Evolutionary conservation across 2,888 invertebrate species (phyloP).

Genomic region (Pollenia amentaria): DNA sequence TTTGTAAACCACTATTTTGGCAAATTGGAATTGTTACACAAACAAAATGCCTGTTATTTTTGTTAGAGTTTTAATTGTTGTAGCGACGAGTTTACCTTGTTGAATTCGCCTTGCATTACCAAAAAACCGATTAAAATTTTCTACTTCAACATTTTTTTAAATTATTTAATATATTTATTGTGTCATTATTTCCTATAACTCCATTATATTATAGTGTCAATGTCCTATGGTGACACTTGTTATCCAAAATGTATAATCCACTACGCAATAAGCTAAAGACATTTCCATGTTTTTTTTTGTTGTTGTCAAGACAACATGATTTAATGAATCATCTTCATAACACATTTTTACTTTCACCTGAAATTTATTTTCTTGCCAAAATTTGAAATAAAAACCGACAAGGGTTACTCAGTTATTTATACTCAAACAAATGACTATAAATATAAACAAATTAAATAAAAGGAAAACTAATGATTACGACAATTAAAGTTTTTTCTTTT

Average conservation of each 20-base stretch:
- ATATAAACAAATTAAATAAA: constrained; percentile 50
- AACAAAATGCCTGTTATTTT: too few species aligned
- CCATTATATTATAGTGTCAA: background rate
- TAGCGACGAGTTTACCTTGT: too few species aligned
- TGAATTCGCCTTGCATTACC: too few species aligned
- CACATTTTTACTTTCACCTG: constrained; percentile 49
- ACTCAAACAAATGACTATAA: constrained; percentile 8
- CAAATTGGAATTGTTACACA: too few species aligned
- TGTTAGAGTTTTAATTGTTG: too few species aligned
- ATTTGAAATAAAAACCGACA: constrained; percentile 26
- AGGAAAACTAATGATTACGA: constrained; percentile 44
- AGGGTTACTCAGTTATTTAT: constrained; percentile 29
- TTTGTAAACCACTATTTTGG: too few species aligned
- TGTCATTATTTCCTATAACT: too few species aligned
- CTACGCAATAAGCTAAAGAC: constrained; percentile 3
- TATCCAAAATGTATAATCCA: constrained; percentile 16
- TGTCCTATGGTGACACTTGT: constrained; percentile 35
- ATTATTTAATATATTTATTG: too few species aligned
- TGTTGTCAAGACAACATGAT: background rate
- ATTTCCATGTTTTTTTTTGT: constrained; percentile 2
- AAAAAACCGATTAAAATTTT: too few species aligned
- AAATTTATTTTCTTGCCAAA: constrained; percentile 39
- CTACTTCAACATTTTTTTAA: too few species aligned
- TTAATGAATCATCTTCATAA: constrained; percentile 36
- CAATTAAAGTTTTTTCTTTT: constrained; percentile 50